Evolutionary conservation across 2,888 invertebrate genomes (phyloP), one percentile per base, ranked within the genome.

Genomic region (Lasioglossum lativentre): DNA sequence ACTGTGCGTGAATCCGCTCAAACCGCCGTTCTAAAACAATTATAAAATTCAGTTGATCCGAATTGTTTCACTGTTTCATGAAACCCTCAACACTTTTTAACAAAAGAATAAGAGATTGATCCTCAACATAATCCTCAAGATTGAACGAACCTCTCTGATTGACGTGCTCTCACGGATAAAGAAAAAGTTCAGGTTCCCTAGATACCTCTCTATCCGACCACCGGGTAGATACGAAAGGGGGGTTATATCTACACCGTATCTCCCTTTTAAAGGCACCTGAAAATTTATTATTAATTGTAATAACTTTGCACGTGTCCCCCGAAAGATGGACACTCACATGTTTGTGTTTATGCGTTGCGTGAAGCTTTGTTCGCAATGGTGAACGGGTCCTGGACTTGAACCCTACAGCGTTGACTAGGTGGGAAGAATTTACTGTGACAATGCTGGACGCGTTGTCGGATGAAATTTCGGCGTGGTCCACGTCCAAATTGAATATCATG

Each of bases 101-200:
- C 4, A 42, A 4, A 14, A 16, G 14, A 45, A 45, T 45, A 4
- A 16, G 45, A 16, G 45, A 45, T 45, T 19, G 5, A 45, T 1
- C 5, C 45, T 16, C 16, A 1, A 45, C 16, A 19, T 19, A 45
- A 5, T 16, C 45, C 23, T 19, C 6, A n/a, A 2, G 1, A 56
- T 34, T 19, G 5, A 45, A 75, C 80, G 8, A 34, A 96, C 96
- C 95, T 99, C 99, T 88, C 99, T 95, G 83, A 99, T 97, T 19
- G 98, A 98, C 0, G 98, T 99, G 86, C 98, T 98, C 95, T 99
- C 99, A 40, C 99, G 96, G 87, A 99, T 99, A 94, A 99, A 99
- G 95, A 99, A 98, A 95, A 99, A 98, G 93, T 99, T 98, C 87
- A 99, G 95, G 94, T 98, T 98, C 88, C 99, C 99, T 92, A 99